Evolutionary conservation across 2,888 invertebrate genomes (phyloP).

Genomic region (Rhamnusium bicolor): DNA sequence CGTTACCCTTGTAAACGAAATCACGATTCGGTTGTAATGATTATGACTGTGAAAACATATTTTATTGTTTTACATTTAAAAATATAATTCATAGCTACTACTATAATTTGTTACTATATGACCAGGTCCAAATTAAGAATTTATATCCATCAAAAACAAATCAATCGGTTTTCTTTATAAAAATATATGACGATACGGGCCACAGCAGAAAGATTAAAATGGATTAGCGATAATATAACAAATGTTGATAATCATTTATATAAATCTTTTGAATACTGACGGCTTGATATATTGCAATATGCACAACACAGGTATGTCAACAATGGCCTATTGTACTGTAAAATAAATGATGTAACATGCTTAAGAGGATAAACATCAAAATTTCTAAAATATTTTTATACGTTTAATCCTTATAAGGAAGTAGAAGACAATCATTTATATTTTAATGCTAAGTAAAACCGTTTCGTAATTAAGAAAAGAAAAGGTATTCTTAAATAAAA

Average conservation of each 20-base stretch:
- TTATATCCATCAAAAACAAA: too few relatives aligned
- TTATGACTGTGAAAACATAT: too few relatives aligned
- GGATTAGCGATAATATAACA: conserved; percentile 12
- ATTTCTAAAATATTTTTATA: conserved; percentile 34
- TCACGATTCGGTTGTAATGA: too few relatives aligned
- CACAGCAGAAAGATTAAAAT: too few relatives aligned
- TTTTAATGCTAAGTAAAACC: conserved; percentile 49
- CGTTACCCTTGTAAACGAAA: too few relatives aligned
- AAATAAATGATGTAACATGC: conserved; percentile 35
- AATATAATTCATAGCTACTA: too few relatives aligned
- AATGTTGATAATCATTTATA: conserved; percentile 23
- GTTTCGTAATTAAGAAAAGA: conserved; percentile 46
- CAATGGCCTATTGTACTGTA: conserved; percentile 38
- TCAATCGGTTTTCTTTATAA: too few relatives aligned
- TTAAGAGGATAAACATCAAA: conserved; percentile 38
- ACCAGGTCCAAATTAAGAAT: too few relatives aligned
- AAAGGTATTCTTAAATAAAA: not conserved
- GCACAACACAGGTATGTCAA: conserved; percentile 24
- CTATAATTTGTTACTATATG: too few relatives aligned
- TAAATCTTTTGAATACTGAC: conserved; percentile 24
- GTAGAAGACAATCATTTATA: conserved; percentile 2
- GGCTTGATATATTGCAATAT: conserved; percentile 29
- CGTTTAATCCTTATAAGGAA: conserved; percentile 15
- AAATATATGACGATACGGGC: too few relatives aligned
- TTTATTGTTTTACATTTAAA: too few relatives aligned